Evolutionary conservation across 2,888 invertebrate species (phyloP).

Genomic region (Ptycholaimellus sp.): DNA sequence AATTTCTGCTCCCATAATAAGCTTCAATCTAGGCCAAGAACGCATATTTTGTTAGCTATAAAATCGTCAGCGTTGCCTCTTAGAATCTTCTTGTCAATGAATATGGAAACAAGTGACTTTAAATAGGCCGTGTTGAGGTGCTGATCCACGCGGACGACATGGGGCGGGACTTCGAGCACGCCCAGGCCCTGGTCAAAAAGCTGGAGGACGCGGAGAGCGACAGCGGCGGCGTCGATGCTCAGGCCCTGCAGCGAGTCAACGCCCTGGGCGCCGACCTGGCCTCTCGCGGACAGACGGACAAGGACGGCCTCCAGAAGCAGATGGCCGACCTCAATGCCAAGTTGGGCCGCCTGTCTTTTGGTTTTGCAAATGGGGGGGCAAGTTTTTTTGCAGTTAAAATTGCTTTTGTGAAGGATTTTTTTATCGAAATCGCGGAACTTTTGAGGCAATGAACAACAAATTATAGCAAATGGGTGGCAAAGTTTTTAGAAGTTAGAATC

Average conservation of each 20-base stretch:
- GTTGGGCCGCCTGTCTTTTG: too few species aligned
- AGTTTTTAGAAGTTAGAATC: too few species aligned
- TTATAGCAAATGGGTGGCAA: too few species aligned
- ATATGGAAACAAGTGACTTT: too few species aligned
- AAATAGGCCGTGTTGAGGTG: conserved; percentile 29
- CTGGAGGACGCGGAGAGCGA: conserved; percentile 32
- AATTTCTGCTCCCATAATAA: too few species aligned
- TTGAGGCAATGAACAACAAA: too few species aligned
- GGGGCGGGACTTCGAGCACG: conserved; percentile 86
- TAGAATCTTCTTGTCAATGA: too few species aligned
- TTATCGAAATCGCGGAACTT: too few species aligned
- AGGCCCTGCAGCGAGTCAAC: conserved; percentile 58
- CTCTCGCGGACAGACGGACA: conserved; percentile 40
- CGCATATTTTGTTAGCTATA: too few species aligned
- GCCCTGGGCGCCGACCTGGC: conserved; percentile 64
- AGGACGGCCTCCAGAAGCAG: conserved; percentile 46
- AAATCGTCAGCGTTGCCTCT: too few species aligned
- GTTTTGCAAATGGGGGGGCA: too few species aligned
- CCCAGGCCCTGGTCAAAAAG: conserved; percentile 62
- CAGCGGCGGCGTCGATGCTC: conserved; percentile 83
- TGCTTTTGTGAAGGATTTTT: not conserved
- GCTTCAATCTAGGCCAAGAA: too few species aligned
- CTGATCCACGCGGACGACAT: conserved; percentile 64
- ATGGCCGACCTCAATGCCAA: conserved; percentile 57
- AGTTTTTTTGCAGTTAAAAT: conserved; percentile 1